Conservation (phyloP, 2,888 invertebrate species). For the Pycnomerus fuliginosus region DNA sequence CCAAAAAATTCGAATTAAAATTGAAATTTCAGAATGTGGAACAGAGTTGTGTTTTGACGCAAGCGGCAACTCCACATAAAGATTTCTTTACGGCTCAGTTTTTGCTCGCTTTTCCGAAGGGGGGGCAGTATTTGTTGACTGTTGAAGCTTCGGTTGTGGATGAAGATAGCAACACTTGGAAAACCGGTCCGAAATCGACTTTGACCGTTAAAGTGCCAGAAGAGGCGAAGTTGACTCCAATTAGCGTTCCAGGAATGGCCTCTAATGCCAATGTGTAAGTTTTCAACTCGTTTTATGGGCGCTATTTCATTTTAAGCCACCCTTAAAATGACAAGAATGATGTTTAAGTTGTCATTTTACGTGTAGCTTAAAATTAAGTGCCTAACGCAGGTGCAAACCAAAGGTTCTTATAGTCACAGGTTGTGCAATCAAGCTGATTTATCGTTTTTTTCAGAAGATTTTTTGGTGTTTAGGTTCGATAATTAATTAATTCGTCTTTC, state of each 20-base stretch:
- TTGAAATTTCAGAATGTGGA: constrained; percentile 45
- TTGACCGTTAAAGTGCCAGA: constrained; percentile 75
- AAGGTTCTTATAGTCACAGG: background rate
- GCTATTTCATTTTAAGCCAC: too few relatives aligned
- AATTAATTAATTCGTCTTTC: too few relatives aligned
- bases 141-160: constrained; percentile 87
- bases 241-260: constrained; percentile 49
- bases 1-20: constrained; percentile 48
- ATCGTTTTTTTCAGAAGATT: too few relatives aligned
- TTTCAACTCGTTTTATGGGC: too few relatives aligned
- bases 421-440: too few relatives aligned
- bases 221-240: constrained; percentile 54
- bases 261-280: constrained; percentile 50
- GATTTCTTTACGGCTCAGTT: constrained; percentile 95
- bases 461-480: too few relatives aligned
- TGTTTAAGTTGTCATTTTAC: constrained; percentile 3
- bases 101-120: constrained; percentile 69
- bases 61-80: constrained; percentile 84
- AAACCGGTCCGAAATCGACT: constrained; percentile 80
- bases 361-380: background rate
- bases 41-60: constrained; percentile 60
- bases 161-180: constrained; percentile 81
- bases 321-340: background rate
- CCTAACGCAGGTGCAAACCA: background rate
- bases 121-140: constrained; percentile 72